These are phyloP conservation scores for Borostomias antarcticus DNA, from an alignment of 2,797 vertebrate species.

Conservation along the genomic window DNA sequence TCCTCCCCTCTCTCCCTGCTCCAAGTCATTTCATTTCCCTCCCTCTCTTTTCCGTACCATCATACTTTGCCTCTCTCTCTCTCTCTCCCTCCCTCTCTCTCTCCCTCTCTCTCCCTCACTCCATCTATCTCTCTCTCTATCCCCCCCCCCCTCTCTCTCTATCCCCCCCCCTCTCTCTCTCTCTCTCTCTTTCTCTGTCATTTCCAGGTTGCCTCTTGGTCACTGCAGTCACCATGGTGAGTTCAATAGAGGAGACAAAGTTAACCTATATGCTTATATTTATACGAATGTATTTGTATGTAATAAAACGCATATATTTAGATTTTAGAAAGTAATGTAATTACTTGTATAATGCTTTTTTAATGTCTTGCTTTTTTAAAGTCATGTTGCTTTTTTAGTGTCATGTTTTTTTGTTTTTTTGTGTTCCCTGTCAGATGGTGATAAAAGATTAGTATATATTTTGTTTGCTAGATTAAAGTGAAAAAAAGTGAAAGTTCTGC, in stretches of 20 bases:
- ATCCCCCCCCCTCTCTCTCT: too few species aligned
- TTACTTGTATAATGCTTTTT: too few species aligned
- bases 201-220: constrained; percentile 23
- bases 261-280: neutral
- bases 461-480: neutral
- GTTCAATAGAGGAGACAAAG: neutral
- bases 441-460: too few species aligned
- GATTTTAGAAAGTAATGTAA: neutral
- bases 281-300: too few species aligned
- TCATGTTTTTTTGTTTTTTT: too few species aligned
- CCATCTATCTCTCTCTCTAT: neutral
- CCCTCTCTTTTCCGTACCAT: neutral
- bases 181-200: constrained; percentile 10
- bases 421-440: too few species aligned
- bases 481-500: neutral
- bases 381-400: too few species aligned
- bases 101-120: neutral
- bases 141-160: neutral
- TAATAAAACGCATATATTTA: too few species aligned
- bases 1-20: neutral
- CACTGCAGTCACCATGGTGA: constrained; percentile 20
- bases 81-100: neutral
- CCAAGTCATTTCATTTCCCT: neutral
- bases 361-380: too few species aligned
- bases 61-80: neutral